phyloP scores from a whole-genome alignment of 2,888 invertebrate genomes.

The Heliconius erato region DNA sequence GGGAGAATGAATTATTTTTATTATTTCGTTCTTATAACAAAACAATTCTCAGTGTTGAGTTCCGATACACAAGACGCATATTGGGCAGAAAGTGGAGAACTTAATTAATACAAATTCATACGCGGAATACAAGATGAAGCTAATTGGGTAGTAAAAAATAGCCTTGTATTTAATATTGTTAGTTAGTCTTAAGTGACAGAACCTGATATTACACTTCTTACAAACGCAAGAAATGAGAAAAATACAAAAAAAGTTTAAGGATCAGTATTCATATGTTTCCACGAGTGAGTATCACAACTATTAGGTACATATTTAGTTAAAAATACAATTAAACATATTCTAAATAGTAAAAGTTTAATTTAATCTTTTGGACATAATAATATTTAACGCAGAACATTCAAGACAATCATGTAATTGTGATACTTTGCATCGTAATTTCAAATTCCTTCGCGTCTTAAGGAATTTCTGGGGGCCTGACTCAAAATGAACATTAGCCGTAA shows the following conservation, averaged over 20 bases:
- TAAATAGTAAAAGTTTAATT: neutral
- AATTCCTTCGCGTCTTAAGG: conserved; percentile 18
- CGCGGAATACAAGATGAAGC: too few relatives aligned
- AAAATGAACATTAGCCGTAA: conserved; percentile 24
- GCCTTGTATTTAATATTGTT: neutral
- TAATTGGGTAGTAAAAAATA: too few relatives aligned
- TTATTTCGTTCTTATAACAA: too few relatives aligned
- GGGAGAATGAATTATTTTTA: too few relatives aligned
- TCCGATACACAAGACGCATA: too few relatives aligned
- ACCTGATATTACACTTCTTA: neutral
- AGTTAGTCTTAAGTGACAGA: neutral
- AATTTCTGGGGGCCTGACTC: neutral
- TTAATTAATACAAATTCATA: too few relatives aligned
- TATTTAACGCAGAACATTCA: conserved; percentile 17
- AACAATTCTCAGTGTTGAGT: too few relatives aligned
- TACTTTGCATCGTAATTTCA: conserved; percentile 25
- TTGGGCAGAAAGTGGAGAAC: too few relatives aligned
- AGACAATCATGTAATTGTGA: conserved; percentile 30
- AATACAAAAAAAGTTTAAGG: neutral
- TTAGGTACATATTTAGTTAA: neutral
- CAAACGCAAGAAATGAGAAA: neutral
- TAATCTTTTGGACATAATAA: neutral
- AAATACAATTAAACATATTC: neutral
- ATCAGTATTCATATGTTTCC: neutral
- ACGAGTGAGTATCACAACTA: neutral